Evolutionary conservation across 1,140 invertebrate genomes (phyloP).

Genomic region (Formica exsecta): DNA sequence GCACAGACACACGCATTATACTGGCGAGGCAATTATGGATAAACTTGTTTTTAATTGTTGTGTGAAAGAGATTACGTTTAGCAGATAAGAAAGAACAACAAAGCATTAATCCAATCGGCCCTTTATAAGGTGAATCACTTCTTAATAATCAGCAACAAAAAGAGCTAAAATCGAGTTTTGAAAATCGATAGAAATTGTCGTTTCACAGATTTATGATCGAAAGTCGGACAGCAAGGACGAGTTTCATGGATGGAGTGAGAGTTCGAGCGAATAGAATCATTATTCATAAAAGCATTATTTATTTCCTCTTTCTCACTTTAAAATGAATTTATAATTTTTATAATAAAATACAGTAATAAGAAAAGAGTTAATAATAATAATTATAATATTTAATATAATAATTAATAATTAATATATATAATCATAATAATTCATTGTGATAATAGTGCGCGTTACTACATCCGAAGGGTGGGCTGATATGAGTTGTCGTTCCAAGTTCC

Average conservation of each 20-base stretch:
- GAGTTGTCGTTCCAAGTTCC: conserved; percentile 80
- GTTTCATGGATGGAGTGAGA: conserved; percentile 47
- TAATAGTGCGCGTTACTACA: conserved; percentile 83
- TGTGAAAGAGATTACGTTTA: conserved; percentile 15
- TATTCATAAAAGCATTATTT: conserved; percentile 87
- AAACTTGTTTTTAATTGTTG: conserved; percentile 29
- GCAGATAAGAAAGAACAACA: neutral
- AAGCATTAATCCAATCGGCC: neutral
- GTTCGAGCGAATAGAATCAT: conserved; percentile 70
- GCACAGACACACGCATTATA: neutral
- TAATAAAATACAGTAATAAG: conserved; percentile 85
- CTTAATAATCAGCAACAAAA: conserved; percentile 13
- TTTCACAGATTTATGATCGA: conserved; percentile 13
- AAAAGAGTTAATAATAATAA: conserved; percentile 81
- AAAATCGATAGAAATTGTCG: neutral
- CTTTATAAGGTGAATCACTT: neutral
- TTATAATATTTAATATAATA: conserved; percentile 80
- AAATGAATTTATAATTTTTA: conserved; percentile 86
- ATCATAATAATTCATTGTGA: conserved; percentile 81
- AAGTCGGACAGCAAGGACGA: conserved; percentile 41
- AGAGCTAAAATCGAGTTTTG: neutral
- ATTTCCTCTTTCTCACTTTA: conserved; percentile 85
- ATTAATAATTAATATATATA: conserved; percentile 77
- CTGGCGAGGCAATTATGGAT: neutral
- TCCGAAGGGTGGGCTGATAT: conserved; percentile 81